Evolutionary conservation across 2,797 vertebrate species (phyloP).

Genomic region (Enteromius radiatus): DNA sequence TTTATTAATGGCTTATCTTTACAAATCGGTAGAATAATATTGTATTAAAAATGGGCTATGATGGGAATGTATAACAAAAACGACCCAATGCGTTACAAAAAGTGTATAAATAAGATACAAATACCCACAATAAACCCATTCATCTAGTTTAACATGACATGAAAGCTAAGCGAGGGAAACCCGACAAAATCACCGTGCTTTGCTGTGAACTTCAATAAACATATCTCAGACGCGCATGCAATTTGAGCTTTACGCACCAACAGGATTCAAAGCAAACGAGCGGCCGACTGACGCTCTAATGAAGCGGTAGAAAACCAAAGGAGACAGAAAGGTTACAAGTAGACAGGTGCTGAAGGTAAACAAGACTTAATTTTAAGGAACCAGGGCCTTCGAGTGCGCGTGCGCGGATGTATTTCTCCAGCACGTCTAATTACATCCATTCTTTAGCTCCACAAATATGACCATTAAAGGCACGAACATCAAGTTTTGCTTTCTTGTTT

Average conservation of each 20-base stretch:
- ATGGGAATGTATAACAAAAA: not conserved
- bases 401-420: slow-evolving; percentile 47
- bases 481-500: slow-evolving; percentile 26
- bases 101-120: not conserved
- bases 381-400: slow-evolving; percentile 26
- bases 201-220: not conserved
- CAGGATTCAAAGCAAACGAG: not conserved
- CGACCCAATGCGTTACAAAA: not conserved
- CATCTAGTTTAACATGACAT: not conserved
- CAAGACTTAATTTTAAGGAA: slow-evolving; percentile 58
- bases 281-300: slow-evolving; percentile 10
- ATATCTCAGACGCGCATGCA: not conserved
- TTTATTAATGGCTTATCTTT: not conserved
- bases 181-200: not conserved
- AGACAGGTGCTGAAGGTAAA: slow-evolving; percentile 65
- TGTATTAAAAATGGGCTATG: not conserved
- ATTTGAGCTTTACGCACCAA: not conserved
- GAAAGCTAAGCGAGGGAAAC: not conserved
- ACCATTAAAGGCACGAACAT: slow-evolving; percentile 49
- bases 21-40: not conserved
- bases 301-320: slow-evolving; percentile 21
- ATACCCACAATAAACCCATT: not conserved
- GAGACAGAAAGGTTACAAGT: slow-evolving; percentile 47
- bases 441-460: slow-evolving; percentile 38
- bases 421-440: slow-evolving; percentile 43